Evolutionary conservation across 2,888 invertebrate genomes (phyloP).

Genomic region (Priocnemis perturbator): DNA sequence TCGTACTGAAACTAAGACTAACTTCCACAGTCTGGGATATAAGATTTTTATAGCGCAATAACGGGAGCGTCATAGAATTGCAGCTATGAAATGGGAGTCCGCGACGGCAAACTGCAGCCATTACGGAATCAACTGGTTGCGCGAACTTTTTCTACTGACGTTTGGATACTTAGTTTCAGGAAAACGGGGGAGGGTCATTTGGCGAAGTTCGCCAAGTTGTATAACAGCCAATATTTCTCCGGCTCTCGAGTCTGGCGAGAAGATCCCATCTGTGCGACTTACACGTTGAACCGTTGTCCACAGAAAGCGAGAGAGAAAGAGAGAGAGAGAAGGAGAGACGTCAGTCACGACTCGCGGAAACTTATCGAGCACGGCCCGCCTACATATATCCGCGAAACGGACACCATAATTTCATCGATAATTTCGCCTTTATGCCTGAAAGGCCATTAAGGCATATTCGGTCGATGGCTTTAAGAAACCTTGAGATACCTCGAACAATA

Average conservation of each 20-base stretch:
- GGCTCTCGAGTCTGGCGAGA: constrained; percentile 9
- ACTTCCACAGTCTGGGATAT: no score
- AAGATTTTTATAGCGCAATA: no score
- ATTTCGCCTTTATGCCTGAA: constrained; percentile 35
- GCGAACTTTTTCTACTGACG: no score
- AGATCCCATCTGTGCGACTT: no score
- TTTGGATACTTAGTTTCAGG: not conserved
- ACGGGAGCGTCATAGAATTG: no score
- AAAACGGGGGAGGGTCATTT: not conserved
- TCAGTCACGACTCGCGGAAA: constrained; percentile 48
- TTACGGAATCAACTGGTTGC: constrained; percentile 24
- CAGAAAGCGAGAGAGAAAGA: no score
- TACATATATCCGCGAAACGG: constrained; percentile 46
- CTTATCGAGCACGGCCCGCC: constrained; percentile 52
- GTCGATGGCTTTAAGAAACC: no score
- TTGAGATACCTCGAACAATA: no score
- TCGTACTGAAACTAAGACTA: no score
- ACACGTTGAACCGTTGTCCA: no score
- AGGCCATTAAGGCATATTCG: no score
- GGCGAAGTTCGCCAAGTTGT: constrained; percentile 6
- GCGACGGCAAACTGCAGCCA: constrained; percentile 24
- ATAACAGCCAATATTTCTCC: constrained; percentile 38
- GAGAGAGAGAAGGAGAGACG: constrained; percentile 16
- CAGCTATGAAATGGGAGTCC: no score
- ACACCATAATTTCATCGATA: constrained; percentile 55